Conservation (phyloP, 2,888 invertebrate species). For the Sepiola atlantica region DNA sequence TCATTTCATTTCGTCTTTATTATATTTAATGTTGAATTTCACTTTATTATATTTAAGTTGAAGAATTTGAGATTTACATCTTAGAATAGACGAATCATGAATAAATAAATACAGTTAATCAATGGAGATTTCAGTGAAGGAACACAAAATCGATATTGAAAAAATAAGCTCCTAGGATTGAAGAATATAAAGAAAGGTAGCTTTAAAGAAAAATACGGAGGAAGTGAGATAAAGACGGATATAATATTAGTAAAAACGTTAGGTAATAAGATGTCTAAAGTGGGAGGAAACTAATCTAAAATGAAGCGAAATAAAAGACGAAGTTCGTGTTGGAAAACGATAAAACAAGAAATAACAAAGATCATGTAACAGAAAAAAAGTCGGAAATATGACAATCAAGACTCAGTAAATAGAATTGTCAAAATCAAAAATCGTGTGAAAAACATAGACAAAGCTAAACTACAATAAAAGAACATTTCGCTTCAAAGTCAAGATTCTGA, state of each 20-base stretch:
- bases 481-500: too few species aligned
- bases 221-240: too few species aligned
- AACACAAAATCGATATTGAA: not conserved
- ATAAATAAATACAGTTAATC: not conserved
- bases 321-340: not conserved
- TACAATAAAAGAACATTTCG: too few species aligned
- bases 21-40: not conserved
- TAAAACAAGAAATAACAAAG: not conserved
- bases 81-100: not conserved
- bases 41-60: not conserved
- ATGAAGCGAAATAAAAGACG: too few species aligned
- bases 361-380: not conserved
- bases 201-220: too few species aligned
- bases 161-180: too few species aligned
- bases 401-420: too few species aligned
- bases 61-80: not conserved
- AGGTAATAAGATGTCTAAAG: too few species aligned
- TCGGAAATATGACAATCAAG: not conserved
- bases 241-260: too few species aligned
- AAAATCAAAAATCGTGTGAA: too few species aligned
- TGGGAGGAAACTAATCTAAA: too few species aligned
- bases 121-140: not conserved
- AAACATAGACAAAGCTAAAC: too few species aligned
- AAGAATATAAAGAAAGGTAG: not conserved
- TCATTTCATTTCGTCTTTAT: not conserved